Evolutionary conservation across 2,888 invertebrate species (phyloP).

Genomic region (Cataglyphis rosenhaueri): DNA sequence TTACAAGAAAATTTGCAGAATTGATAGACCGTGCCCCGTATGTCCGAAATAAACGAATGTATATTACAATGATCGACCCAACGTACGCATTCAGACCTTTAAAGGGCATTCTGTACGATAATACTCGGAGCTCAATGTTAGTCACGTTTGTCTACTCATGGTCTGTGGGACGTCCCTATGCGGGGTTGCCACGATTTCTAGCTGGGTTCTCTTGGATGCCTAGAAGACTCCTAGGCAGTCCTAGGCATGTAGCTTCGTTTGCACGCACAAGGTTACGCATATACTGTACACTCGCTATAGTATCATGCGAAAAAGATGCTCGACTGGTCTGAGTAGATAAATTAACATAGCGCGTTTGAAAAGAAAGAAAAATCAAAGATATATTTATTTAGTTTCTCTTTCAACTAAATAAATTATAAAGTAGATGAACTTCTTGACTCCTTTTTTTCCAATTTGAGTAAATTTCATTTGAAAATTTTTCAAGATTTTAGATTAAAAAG

Average conservation of each 20-base stretch:
- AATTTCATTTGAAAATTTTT: neutral
- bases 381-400: slow-evolving; percentile 1
- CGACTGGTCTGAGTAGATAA: slow-evolving; percentile 13
- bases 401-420: neutral
- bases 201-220: slow-evolving; percentile 56
- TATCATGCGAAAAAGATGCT: slow-evolving; percentile 36
- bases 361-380: neutral
- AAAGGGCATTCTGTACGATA: slow-evolving; percentile 71
- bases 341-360: slow-evolving; percentile 2
- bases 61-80: neutral
- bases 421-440: neutral
- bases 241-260: slow-evolving; percentile 43
- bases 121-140: slow-evolving; percentile 73
- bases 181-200: slow-evolving; percentile 76
- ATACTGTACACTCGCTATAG: slow-evolving; percentile 37
- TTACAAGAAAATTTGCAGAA: neutral
- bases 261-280: slow-evolving; percentile 52
- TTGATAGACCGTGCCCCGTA: neutral
- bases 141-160: slow-evolving; percentile 78
- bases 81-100: slow-evolving; percentile 28
- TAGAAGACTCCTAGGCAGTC: slow-evolving; percentile 70
- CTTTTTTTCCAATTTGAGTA: neutral
- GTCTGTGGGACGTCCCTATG: slow-evolving; percentile 74
- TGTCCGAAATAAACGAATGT: slow-evolving; percentile 3
- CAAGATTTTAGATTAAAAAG: neutral